phyloP scores from a whole-genome alignment of 2,797 vertebrate genomes.

The Spatula clypeata region DNA sequence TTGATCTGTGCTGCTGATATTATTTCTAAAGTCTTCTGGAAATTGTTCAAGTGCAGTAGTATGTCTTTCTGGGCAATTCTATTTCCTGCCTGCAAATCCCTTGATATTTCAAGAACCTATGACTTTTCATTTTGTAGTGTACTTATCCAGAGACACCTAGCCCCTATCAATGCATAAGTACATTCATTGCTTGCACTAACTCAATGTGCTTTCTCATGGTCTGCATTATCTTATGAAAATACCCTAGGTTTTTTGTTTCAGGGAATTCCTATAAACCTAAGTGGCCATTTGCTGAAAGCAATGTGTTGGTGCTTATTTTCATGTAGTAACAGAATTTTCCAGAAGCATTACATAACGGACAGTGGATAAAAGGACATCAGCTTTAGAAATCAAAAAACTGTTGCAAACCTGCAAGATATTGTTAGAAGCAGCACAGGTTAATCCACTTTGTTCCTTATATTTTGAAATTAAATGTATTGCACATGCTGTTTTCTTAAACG shows the following conservation, averaged over 20 bases:
- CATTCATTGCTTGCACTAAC: not conserved
- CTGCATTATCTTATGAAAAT: not conserved
- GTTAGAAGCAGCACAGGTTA: not conserved
- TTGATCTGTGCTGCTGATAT: not conserved
- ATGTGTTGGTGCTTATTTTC: not conserved
- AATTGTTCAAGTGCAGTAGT: not conserved
- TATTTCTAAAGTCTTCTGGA: not conserved
- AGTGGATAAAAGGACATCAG: not conserved
- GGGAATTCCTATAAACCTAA: not conserved
- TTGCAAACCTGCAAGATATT: not conserved
- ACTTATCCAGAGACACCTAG: not conserved
- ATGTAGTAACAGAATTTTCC: not conserved
- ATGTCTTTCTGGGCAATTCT: not conserved
- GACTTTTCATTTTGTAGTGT: not conserved
- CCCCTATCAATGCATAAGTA: not conserved
- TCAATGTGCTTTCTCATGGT: not conserved
- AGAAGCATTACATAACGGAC: not conserved
- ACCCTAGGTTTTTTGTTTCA: rapidly evolving
- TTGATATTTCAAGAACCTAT: not conserved
- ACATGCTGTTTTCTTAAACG: not conserved
- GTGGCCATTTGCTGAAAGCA: not conserved
- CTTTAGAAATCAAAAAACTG: not conserved
- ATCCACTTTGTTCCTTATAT: not conserved
- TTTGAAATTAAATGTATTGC: not conserved
- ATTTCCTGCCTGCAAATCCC: not conserved